Conservation (phyloP, 2,888 invertebrate genomes). For the Nymphalis c-album region DNA sequence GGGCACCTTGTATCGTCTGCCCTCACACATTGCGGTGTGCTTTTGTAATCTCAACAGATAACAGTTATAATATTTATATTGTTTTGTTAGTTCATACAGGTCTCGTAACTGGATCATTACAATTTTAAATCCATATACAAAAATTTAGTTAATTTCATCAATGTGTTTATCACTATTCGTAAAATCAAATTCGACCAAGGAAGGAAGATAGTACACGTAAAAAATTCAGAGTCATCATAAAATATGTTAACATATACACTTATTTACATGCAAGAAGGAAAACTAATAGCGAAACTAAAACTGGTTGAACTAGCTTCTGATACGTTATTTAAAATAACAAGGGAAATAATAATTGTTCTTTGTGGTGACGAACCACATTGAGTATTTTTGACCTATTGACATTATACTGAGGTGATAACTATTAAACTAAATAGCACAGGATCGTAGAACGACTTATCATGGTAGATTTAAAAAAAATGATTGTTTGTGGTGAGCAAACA, state of each 20-base stretch:
- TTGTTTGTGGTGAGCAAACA: slow-evolving; percentile 65
- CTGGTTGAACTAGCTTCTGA: neutral
- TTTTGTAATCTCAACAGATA: slow-evolving; percentile 35
- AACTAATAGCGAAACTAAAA: neutral
- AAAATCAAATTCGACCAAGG: too few species aligned
- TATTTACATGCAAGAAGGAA: neutral
- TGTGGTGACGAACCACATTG: neutral
- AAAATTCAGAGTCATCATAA: neutral
- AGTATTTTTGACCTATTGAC: neutral
- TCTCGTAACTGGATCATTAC: neutral
- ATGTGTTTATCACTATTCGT: too few species aligned
- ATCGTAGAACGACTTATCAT: slow-evolving; percentile 42
- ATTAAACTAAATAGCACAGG: slow-evolving; percentile 40
- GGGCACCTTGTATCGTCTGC: slow-evolving; percentile 36
- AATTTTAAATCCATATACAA: too few species aligned
- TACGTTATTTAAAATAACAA: neutral
- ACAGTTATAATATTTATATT: slow-evolving; percentile 31
- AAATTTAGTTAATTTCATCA: too few species aligned
- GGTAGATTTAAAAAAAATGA: slow-evolving; percentile 46
- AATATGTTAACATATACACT: neutral
- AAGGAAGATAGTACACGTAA: too few species aligned
- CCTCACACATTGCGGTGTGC: slow-evolving; percentile 39
- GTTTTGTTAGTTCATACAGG: slow-evolving; percentile 12
- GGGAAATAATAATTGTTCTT: neutral
- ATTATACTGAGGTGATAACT: slow-evolving; percentile 21